Evolutionary conservation across 2,797 vertebrate species (phyloP).

Genomic region (Emys orbicularis): DNA sequence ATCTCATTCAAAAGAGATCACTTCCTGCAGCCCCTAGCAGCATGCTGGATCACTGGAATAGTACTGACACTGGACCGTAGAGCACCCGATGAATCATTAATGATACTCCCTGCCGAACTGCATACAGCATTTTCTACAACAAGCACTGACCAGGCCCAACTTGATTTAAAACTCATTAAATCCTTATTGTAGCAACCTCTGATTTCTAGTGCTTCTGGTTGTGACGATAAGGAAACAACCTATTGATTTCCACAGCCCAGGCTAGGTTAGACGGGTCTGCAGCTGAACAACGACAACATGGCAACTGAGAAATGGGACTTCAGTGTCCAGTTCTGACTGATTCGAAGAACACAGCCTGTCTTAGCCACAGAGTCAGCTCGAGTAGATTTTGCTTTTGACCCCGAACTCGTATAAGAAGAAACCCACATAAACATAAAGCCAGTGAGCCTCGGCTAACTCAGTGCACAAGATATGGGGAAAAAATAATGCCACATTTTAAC

Average conservation of each 20-base stretch:
- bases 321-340: background rate
- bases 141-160: rapidly evolving
- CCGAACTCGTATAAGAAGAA: background rate
- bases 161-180: rapidly evolving
- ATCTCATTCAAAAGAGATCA: background rate
- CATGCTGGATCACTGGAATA: background rate
- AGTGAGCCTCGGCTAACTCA: rapidly evolving
- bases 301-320: rapidly evolving
- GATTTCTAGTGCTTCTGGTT: rapidly evolving
- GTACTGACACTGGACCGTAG: background rate
- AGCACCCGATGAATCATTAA: background rate
- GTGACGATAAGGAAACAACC: background rate
- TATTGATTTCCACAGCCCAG: background rate
- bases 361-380: rapidly evolving
- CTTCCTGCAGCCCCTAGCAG: background rate
- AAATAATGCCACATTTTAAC: background rate
- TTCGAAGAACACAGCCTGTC: background rate
- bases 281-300: background rate
- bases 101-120: background rate
- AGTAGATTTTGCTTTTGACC: rapidly evolving
- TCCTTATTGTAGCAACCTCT: background rate
- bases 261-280: background rate
- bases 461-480: rapidly evolving
- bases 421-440: background rate
- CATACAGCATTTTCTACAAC: rapidly evolving